Evolutionary conservation across 2,888 invertebrate species (phyloP).

Genomic region (Cheilosia urbana): DNA sequence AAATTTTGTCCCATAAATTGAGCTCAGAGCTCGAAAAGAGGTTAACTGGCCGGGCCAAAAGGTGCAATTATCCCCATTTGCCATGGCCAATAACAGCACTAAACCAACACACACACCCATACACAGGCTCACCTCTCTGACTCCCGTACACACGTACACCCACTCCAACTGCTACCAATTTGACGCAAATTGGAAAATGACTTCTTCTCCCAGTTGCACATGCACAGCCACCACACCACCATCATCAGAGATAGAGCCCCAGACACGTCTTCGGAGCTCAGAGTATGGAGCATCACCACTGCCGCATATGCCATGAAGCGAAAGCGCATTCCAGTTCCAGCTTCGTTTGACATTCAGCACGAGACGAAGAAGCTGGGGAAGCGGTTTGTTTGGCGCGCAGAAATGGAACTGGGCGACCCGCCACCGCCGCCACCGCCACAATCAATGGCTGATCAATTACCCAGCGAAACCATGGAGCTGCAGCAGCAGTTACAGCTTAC

Average conservation of each 20-base stretch:
- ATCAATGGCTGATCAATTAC: constrained; percentile 77
- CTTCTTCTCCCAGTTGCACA: constrained; percentile 46
- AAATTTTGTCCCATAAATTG: constrained; percentile 76
- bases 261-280: constrained; percentile 5
- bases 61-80: constrained; percentile 74
- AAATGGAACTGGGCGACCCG: constrained; percentile 60
- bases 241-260: constrained; percentile 28
- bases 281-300: neutral
- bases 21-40: constrained; percentile 64
- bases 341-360: constrained; percentile 48
- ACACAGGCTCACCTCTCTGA: constrained; percentile 26
- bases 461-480: constrained; percentile 64
- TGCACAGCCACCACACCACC: constrained; percentile 12
- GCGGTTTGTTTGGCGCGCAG: constrained; percentile 33
- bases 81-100: constrained; percentile 69
- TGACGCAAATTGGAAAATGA: constrained; percentile 73
- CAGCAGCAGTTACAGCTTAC: constrained; percentile 58
- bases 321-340: constrained; percentile 69
- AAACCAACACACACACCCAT: constrained; percentile 57
- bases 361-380: constrained; percentile 16
- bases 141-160: constrained; percentile 70
- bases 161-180: constrained; percentile 74
- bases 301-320: neutral
- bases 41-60: constrained; percentile 68
- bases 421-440: constrained; percentile 51